phyloP scores from a whole-genome alignment of 2,888 invertebrate genomes.

The Sminthurinus aureus region DNA sequence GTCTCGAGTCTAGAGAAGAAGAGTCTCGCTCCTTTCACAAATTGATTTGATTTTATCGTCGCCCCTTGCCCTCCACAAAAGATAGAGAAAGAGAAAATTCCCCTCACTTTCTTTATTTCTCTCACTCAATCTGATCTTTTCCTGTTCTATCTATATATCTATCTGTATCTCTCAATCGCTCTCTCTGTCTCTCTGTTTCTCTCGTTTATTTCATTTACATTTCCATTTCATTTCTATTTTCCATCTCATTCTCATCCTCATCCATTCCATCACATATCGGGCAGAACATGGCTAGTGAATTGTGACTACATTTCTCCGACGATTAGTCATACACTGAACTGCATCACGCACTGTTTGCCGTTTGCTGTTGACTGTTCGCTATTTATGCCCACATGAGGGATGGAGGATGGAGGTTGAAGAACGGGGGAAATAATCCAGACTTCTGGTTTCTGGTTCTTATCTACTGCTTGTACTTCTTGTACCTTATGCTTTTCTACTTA shows the following conservation, averaged over 20 bases:
- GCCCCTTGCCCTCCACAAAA: slow-evolving; percentile 13
- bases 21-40: slow-evolving; percentile 22
- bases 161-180: neutral
- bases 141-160: slow-evolving; percentile 1
- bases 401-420: no score
- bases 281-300: neutral
- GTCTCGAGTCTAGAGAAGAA: neutral
- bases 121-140: slow-evolving; percentile 2
- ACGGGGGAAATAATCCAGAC: no score
- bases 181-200: slow-evolving; percentile 17
- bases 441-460: no score
- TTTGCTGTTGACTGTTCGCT: no score
- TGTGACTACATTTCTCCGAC: neutral
- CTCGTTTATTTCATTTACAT: slow-evolving; percentile 1
- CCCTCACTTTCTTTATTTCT: neutral
- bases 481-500: no score
- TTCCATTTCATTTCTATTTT: neutral
- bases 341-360: no score
- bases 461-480: no score
- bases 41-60: slow-evolving; percentile 38
- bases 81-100: neutral
- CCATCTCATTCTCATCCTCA: neutral
- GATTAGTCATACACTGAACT: neutral
- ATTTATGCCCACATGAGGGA: neutral
- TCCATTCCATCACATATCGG: slow-evolving; percentile 30